phyloP scores from a whole-genome alignment of 53 echinoderm and acorn worm genomes.

The Arbacia lixula region DNA sequence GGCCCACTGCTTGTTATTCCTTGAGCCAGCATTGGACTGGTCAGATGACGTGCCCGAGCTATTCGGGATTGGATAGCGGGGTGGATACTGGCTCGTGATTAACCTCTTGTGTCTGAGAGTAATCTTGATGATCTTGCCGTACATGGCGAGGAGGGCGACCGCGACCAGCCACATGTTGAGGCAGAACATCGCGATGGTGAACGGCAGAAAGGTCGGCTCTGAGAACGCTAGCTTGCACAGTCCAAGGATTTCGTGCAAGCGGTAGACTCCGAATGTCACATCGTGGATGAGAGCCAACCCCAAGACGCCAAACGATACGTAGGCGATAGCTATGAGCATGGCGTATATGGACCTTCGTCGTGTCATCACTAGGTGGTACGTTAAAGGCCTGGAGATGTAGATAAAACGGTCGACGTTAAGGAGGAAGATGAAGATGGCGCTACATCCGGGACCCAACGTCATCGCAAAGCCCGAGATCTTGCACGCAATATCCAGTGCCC shows the following conservation, averaged over 20 bases:
- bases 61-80: not conserved
- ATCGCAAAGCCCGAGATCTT: slow-evolving; percentile 11
- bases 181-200: slow-evolving; percentile 3
- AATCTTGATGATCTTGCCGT: slow-evolving; percentile 25
- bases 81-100: too few relatives aligned
- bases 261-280: not conserved
- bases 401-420: slow-evolving; percentile 45
- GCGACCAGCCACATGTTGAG: slow-evolving; percentile 29
- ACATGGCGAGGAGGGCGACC: not conserved
- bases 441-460: slow-evolving; percentile 24
- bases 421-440: slow-evolving; percentile 24
- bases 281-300: not conserved
- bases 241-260: not conserved
- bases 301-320: not conserved
- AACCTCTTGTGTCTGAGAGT: not conserved
- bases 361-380: slow-evolving; percentile 1
- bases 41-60: too few relatives aligned
- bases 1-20: too few relatives aligned
- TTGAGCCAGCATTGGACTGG: not conserved
- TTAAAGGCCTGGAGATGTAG: slow-evolving; percentile 4
- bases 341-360: not conserved
- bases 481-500: slow-evolving; percentile 3
- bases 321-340: not conserved
- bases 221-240: slow-evolving; percentile 30
- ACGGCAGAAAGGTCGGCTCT: slow-evolving; percentile 24